These are phyloP conservation scores for Hydrophis major DNA, from an alignment of 2,797 vertebrate species.

Conservation along the genomic window DNA sequence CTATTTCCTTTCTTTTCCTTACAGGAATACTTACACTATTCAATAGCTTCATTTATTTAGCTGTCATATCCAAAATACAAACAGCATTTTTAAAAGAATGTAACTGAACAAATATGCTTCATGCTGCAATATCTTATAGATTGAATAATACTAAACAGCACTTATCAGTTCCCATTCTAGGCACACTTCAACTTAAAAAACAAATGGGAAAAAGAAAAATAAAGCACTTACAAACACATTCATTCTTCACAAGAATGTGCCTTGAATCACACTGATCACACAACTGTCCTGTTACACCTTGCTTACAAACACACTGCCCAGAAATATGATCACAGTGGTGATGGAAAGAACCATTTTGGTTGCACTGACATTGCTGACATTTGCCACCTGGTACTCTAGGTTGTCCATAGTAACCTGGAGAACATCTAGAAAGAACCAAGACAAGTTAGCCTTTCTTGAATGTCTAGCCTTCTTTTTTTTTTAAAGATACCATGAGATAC, in stretches of 20 bases:
- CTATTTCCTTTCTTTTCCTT: not conserved
- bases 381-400: conserved; percentile 70
- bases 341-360: conserved; percentile 74
- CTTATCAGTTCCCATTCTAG: not conserved
- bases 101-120: not conserved
- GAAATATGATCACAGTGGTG: conserved; percentile 71
- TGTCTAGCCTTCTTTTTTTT: too few relatives aligned
- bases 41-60: not conserved
- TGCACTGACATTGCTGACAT: conserved; percentile 81
- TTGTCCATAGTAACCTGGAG: conserved; percentile 83
- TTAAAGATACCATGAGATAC: not conserved
- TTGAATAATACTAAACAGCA: not conserved
- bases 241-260: conserved; percentile 73
- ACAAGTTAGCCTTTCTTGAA: not conserved
- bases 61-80: not conserved
- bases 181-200: not conserved
- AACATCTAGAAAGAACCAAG: conserved; percentile 75
- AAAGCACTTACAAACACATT: conserved; percentile 85
- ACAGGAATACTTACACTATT: not conserved
- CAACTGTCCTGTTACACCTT: conserved; percentile 78
- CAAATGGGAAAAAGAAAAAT: not conserved
- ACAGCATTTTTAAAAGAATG: not conserved
- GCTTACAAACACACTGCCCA: conserved; percentile 84
- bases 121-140: not conserved
- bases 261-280: conserved; percentile 83